These are phyloP conservation scores for Leptodactylus fallax DNA, from an alignment of 2,797 vertebrate species.

Conservation along the genomic window DNA sequence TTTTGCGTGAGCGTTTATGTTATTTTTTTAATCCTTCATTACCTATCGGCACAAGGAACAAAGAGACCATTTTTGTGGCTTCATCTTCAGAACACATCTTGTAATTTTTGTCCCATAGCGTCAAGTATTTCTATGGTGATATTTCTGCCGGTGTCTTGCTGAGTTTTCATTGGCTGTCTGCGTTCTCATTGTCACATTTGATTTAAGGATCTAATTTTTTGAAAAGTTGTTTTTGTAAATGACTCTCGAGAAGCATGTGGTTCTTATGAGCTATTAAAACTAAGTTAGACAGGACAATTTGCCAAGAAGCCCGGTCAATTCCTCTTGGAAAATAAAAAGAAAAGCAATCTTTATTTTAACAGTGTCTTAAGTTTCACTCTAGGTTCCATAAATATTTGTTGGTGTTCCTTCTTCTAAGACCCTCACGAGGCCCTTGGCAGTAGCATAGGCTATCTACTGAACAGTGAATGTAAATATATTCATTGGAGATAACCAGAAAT, in stretches of 20 bases:
- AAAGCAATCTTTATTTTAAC: slow-evolving; percentile 77
- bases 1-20: no score
- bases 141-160: background rate
- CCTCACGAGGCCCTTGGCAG: slow-evolving; percentile 70
- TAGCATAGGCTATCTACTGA: slow-evolving; percentile 68
- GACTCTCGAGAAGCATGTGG: slow-evolving; percentile 71
- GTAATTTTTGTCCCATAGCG: background rate
- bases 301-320: slow-evolving; percentile 73
- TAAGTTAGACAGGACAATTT: slow-evolving; percentile 67
- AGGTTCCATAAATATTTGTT: slow-evolving; percentile 77
- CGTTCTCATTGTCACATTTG: slow-evolving; percentile 34
- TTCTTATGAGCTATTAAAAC: slow-evolving; percentile 71
- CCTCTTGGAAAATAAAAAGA: slow-evolving; percentile 67
- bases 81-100: background rate
- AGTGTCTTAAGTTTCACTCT: slow-evolving; percentile 74
- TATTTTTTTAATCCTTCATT: no score
- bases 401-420: slow-evolving; percentile 70
- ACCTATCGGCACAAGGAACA: no score
- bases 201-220: slow-evolving; percentile 19
- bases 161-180: slow-evolving; percentile 1
- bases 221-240: slow-evolving; percentile 54
- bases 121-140: background rate
- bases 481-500: slow-evolving; percentile 63
- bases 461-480: slow-evolving; percentile 71
- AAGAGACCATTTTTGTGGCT: background rate